Conservation (phyloP, 1,140 invertebrate species). For the Pararge aegeria region DNA sequence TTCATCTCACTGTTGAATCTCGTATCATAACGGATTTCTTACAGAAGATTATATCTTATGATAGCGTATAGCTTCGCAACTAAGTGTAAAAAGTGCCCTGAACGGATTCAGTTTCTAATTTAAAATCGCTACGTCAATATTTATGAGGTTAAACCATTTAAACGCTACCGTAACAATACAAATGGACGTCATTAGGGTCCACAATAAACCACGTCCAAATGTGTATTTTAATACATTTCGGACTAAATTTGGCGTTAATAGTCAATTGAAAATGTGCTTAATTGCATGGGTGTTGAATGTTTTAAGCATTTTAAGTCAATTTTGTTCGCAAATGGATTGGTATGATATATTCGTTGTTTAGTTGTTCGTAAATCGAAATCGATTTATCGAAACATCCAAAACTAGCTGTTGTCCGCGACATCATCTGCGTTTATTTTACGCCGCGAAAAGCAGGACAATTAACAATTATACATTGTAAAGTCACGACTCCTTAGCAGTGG, state of each 20-base stretch:
- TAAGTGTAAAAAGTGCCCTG: not conserved
- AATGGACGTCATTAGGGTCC: constrained; percentile 6
- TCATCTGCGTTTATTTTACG: too few species aligned
- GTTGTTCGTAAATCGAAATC: too few species aligned
- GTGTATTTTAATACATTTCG: constrained; percentile 11
- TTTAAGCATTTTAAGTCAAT: not conserved
- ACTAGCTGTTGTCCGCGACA: too few species aligned
- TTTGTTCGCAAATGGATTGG: not conserved
- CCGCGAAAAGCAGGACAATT: too few species aligned
- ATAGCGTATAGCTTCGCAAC: not conserved
- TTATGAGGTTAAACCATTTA: constrained; percentile 10
- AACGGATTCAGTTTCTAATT: constrained; percentile 1
- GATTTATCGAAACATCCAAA: too few species aligned
- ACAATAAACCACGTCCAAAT: constrained; percentile 1
- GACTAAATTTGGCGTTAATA: constrained; percentile 15
- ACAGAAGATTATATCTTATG: not conserved
- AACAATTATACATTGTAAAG: too few species aligned
- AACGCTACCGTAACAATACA: constrained; percentile 10
- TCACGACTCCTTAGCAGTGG: too few species aligned
- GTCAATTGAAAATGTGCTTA: constrained; percentile 13
- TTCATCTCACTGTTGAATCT: too few species aligned
- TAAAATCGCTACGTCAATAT: constrained; percentile 7
- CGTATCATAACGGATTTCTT: too few species aligned
- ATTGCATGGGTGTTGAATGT: constrained; percentile 1
- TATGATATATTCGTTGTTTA: not conserved